A percentile compares a stretch with the other conserved stretches of the same genome.
Evolutionary conservation across 1,140 invertebrate species (phyloP).

Genomic region (Drosophila watanabei): DNA sequence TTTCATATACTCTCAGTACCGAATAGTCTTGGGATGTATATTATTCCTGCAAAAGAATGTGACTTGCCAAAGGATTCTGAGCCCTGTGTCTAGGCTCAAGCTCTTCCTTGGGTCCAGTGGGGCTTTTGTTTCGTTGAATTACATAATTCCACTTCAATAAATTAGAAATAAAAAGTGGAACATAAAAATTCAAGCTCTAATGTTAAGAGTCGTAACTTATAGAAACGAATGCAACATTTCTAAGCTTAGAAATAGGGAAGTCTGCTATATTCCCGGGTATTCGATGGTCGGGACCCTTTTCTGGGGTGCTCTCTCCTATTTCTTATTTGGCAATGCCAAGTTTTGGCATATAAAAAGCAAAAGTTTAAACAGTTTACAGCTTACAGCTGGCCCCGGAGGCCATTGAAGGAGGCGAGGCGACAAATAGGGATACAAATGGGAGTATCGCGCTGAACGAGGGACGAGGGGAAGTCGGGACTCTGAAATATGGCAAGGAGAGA

Average conservation of each 20-base stretch:
- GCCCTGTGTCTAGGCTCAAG: too few species aligned
- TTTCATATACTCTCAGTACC: not conserved
- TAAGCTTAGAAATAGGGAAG: too few species aligned
- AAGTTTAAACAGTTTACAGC: slow-evolving; percentile 5
- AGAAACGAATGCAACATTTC: not conserved
- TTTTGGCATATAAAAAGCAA: slow-evolving; percentile 2
- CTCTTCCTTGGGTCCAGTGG: not conserved
- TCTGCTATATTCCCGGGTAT: not conserved
- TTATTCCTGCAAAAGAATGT: too few species aligned
- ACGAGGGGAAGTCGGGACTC: not conserved
- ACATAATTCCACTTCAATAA: not conserved
- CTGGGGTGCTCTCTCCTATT: not conserved
- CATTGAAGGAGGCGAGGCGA: not conserved
- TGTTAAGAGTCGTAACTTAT: not conserved
- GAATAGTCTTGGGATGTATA: not conserved
- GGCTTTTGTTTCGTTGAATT: not conserved
- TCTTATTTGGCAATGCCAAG: not conserved
- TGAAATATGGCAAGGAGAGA: not conserved
- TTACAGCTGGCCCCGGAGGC: slow-evolving; percentile 9
- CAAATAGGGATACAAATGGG: not conserved
- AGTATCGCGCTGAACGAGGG: too few species aligned
- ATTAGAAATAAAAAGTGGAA: not conserved
- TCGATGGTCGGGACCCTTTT: not conserved
- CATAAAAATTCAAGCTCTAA: not conserved
- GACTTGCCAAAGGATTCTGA: not conserved